Conservation (phyloP, 2,797 vertebrate genomes). For the Moxostoma hubbsi region DNA sequence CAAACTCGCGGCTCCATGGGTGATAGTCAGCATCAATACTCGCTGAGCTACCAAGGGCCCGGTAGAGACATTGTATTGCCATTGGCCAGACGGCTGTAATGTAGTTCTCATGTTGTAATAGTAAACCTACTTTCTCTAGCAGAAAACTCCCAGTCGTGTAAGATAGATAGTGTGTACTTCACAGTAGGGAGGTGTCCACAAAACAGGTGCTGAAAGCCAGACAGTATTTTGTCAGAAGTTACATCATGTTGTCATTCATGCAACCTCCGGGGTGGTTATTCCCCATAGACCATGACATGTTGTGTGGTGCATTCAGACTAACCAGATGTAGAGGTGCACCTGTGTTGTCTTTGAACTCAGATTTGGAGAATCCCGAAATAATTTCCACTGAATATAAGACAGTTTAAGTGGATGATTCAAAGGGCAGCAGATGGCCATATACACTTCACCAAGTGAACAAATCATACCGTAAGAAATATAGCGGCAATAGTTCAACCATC, state of each 20-base stretch:
- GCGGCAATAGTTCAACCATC: neutral
- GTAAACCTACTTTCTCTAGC: neutral
- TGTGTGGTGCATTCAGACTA: conserved; percentile 25
- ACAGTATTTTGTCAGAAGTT: conserved; percentile 17
- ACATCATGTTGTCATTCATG: conserved; percentile 1
- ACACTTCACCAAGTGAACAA: neutral
- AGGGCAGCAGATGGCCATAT: neutral
- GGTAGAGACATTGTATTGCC: neutral
- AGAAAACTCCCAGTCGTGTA: neutral
- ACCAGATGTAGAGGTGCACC: conserved; percentile 34
- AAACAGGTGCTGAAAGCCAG: conserved; percentile 36
- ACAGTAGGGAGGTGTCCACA: neutral
- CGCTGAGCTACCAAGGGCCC: too few relatives aligned
- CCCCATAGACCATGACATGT: conserved; percentile 16
- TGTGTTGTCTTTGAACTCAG: conserved; percentile 49
- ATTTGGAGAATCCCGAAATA: conserved; percentile 8
- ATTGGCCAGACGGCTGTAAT: neutral
- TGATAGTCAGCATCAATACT: too few relatives aligned
- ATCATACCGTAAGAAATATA: conserved; percentile 1
- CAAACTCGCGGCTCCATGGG: too few relatives aligned
- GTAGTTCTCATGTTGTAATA: neutral
- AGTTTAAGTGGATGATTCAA: conserved; percentile 7
- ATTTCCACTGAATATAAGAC: neutral
- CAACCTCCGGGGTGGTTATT: conserved; percentile 10
- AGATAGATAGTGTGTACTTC: too few relatives aligned